These are phyloP conservation scores for Dasyprocta punctata DNA, from an alignment of 2,113 vertebrate species.

Conservation along the genomic window DNA sequence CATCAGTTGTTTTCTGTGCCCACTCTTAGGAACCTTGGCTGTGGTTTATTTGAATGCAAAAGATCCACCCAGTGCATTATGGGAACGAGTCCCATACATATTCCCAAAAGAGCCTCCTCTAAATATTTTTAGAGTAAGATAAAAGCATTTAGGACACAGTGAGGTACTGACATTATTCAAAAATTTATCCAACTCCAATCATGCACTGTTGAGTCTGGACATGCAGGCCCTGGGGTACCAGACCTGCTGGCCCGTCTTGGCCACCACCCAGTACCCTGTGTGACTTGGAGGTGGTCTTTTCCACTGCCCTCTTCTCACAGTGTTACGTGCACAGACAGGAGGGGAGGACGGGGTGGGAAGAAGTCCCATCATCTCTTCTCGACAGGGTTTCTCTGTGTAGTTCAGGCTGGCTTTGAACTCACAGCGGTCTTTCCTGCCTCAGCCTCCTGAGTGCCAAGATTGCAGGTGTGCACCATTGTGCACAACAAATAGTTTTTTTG, in stretches of 20 bases:
- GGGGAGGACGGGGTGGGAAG: neutral
- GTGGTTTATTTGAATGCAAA: slow-evolving; percentile 46
- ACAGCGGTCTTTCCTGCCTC: neutral
- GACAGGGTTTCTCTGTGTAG: neutral
- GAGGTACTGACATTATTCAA: neutral
- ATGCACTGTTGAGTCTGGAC: neutral
- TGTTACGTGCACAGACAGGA: neutral
- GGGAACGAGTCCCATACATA: neutral
- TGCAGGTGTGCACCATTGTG: neutral
- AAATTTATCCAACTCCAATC: neutral
- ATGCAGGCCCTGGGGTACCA: neutral
- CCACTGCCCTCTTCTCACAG: neutral
- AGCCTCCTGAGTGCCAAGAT: neutral
- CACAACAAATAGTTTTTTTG: neutral
- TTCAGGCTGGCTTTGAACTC: neutral
- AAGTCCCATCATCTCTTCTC: neutral
- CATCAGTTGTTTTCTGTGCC: neutral
- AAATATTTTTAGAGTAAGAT: neutral
- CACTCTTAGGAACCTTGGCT: neutral
- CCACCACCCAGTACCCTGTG: too few relatives aligned
- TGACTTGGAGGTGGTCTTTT: neutral
- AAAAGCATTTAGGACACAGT: neutral
- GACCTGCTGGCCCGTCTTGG: neutral
- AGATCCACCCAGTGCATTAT: neutral
- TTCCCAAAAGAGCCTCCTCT: neutral